A percentile compares a stretch with the other conserved stretches of the same genome.
phyloP scores from a whole-genome alignment of 2,888 invertebrate species.

The Pogonocherus hispidulus region DNA sequence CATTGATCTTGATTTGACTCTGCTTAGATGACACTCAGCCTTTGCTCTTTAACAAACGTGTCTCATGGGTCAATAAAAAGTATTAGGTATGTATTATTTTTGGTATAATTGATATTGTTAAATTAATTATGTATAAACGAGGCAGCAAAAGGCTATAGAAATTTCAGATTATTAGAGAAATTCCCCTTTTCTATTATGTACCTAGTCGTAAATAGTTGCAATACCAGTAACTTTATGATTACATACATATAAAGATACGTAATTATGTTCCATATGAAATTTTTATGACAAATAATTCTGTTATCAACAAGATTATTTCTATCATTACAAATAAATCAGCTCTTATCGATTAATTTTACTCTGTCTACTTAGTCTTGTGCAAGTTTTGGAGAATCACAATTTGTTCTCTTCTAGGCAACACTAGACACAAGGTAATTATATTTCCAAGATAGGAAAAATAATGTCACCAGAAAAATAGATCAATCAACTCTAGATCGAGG shows the following conservation, averaged over 20 bases:
- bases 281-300: conserved; percentile 24
- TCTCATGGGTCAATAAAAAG: too few species aligned
- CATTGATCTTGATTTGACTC: too few species aligned
- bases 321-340: conserved; percentile 15
- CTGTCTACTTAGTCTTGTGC: conserved; percentile 1
- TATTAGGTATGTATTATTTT: too few species aligned
- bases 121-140: too few species aligned
- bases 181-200: too few species aligned
- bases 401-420: too few species aligned
- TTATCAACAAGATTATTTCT: conserved; percentile 24
- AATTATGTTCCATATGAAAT: not conserved
- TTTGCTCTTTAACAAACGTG: too few species aligned
- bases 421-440: too few species aligned
- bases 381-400: not conserved
- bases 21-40: too few species aligned
- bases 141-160: too few species aligned
- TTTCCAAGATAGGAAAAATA: not conserved
- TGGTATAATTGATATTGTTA: too few species aligned
- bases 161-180: too few species aligned
- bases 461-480: conserved; percentile 9
- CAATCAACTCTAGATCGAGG: not conserved
- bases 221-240: not conserved
- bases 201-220: not conserved
- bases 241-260: not conserved
- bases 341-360: not conserved